Evolutionary conservation across 1,140 invertebrate genomes (phyloP), one percentile per base, ranked within the genome.

Genomic region (Mizuhopecten yessoensis): DNA sequence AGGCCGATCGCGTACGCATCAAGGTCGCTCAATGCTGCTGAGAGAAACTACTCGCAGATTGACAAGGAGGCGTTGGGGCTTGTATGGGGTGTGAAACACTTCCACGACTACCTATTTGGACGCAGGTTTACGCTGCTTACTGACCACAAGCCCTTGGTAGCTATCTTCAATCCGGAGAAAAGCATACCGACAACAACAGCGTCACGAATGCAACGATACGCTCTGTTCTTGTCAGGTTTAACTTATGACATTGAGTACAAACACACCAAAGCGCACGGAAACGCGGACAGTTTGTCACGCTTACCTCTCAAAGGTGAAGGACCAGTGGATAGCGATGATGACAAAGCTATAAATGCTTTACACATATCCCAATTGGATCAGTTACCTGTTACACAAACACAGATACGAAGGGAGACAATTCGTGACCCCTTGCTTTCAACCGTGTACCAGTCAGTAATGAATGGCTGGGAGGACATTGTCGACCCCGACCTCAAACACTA

Each of bases 31-130:
- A 95, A 92, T 13, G 33, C 88, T 34, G 93, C 96, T 29, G 97
- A 97, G 34, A 92, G 94, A 93, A 97, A 96, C 89, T 97, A 97
- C 88, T 91, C 96, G 15, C 96, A 97, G 91, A 96, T 97, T 34
- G 97, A 97, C 42, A 97, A 96, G 93, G 97, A 98, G 95, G 97
- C 96, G 11, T 92, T 97, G n/a, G 96, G 96, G 1, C 96, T 97
- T 17, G 91, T 97, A 0, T 97, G 95, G 94, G 96, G 96, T 7
- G 95, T 97, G 9, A 96, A 96, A 90, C 97, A 97, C 93, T 97
- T 97, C 94, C 95, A 97, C 42, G 93, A 97, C 45, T 97, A 97
- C 93, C 87, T 97, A 7, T 97, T 94, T 94, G 97, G 96, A 87
- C 93, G 94, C 75, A 90, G 92, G 15, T 95, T 96, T 88, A 94